These are phyloP conservation scores for Chionodraco myersi DNA, from an alignment of 2,113 vertebrate genomes.

Conservation along the genomic window DNA sequence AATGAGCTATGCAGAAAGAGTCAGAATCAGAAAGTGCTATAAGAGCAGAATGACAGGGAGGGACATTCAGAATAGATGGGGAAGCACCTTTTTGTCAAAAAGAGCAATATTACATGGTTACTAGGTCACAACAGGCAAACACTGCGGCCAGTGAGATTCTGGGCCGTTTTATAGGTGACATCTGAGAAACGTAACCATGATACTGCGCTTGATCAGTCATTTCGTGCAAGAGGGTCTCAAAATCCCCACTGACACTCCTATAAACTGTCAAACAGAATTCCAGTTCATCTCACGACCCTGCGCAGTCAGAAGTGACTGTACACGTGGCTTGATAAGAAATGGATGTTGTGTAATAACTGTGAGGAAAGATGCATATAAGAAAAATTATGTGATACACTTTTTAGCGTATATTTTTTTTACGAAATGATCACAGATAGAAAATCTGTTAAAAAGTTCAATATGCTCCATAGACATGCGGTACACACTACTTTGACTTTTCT, in stretches of 20 bases:
- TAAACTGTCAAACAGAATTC: slow-evolving; percentile 63
- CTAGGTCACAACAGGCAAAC: slow-evolving; percentile 52
- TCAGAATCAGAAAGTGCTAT: not conserved
- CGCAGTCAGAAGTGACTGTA: slow-evolving; percentile 52
- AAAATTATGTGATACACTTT: not conserved
- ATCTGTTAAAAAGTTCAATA: not conserved
- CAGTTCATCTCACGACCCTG: slow-evolving; percentile 49
- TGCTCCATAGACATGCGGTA: not conserved
- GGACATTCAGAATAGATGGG: slow-evolving; percentile 36
- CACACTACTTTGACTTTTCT: not conserved
- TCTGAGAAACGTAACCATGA: slow-evolving; percentile 30
- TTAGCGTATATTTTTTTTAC: not conserved
- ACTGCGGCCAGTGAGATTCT: slow-evolving; percentile 3
- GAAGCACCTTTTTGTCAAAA: slow-evolving; percentile 68
- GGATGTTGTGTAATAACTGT: not conserved
- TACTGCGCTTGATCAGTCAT: slow-evolving; percentile 61
- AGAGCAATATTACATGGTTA: slow-evolving; percentile 57
- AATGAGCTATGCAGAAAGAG: not conserved
- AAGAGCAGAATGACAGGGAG: not conserved
- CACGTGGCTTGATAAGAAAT: slow-evolving; percentile 44
- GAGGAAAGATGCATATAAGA: not conserved
- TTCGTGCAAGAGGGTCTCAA: slow-evolving; percentile 61
- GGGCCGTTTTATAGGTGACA: slow-evolving; percentile 10
- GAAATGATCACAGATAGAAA: not conserved
- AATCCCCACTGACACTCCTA: slow-evolving; percentile 71